These are phyloP conservation scores for Acleris emargana DNA, from an alignment of 2,888 invertebrate genomes.

Conservation along the genomic window DNA sequence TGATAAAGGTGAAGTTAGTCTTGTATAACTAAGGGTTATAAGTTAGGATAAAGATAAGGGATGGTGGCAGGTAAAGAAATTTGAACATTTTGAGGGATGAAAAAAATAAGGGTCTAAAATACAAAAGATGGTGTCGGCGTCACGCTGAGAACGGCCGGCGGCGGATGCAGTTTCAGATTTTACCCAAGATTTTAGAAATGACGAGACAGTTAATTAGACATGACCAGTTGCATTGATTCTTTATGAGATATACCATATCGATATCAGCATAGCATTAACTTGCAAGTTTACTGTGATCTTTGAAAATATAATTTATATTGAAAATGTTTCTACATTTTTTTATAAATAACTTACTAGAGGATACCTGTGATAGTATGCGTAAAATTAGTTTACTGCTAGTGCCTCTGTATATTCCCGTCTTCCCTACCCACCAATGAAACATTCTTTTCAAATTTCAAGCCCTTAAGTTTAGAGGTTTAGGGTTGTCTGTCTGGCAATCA, in stretches of 20 bases:
- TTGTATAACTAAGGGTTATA: constrained; percentile 39
- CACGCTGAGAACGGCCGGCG: constrained; percentile 78
- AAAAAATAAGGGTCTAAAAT: constrained; percentile 79
- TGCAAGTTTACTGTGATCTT: neutral
- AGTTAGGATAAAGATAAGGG: constrained; percentile 41
- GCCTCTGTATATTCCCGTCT: no score
- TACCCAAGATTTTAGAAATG: constrained; percentile 70
- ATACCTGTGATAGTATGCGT: no score
- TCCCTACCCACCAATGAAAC: no score
- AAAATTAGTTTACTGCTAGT: no score
- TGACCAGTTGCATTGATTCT: constrained; percentile 65
- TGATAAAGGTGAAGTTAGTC: constrained; percentile 45
- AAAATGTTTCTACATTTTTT: no score
- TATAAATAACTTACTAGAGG: no score
- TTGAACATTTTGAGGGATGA: constrained; percentile 80
- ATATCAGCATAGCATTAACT: constrained; percentile 5
- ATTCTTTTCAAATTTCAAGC: no score
- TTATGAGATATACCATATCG: constrained; percentile 44
- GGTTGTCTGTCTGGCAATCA: no score
- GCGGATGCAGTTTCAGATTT: constrained; percentile 79
- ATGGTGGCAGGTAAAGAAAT: constrained; percentile 79
- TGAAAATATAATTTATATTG: neutral
- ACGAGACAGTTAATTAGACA: constrained; percentile 75
- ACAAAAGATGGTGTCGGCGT: constrained; percentile 79
- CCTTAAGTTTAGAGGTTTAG: no score